Evolutionary conservation across 2,113 vertebrate species (phyloP).

Genomic region (Mionectes macconnelli): DNA sequence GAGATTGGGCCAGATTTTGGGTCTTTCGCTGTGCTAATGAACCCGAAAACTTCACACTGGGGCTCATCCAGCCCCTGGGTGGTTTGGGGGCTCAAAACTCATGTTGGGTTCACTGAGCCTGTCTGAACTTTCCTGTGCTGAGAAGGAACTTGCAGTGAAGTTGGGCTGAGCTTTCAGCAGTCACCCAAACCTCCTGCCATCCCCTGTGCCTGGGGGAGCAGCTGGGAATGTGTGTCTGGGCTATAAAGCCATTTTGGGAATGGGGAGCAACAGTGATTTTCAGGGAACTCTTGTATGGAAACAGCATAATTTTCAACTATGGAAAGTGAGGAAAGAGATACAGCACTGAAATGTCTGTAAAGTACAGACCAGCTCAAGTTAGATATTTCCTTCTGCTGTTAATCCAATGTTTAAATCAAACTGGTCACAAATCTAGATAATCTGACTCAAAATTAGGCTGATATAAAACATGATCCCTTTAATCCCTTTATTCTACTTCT

Average conservation of each 20-base stretch:
- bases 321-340: background rate
- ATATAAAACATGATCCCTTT: background rate
- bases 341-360: background rate
- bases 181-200: background rate
- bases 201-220: background rate
- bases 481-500: background rate
- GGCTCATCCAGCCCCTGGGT: background rate
- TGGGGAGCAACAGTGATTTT: background rate
- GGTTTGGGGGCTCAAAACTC: background rate
- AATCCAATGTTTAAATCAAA: background rate
- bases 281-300: background rate
- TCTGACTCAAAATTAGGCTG: background rate
- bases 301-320: rapidly evolving
- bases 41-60: background rate
- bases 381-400: background rate
- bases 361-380: background rate
- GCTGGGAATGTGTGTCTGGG: rapidly evolving
- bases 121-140: background rate
- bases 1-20: background rate
- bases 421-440: background rate
- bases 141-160: background rate
- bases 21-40: background rate
- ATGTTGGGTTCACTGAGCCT: background rate
- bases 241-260: background rate
- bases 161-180: background rate